These are phyloP conservation scores for Kuschelorhynchus macadamiae DNA, from an alignment of 2,888 invertebrate species.

Conservation along the genomic window DNA sequence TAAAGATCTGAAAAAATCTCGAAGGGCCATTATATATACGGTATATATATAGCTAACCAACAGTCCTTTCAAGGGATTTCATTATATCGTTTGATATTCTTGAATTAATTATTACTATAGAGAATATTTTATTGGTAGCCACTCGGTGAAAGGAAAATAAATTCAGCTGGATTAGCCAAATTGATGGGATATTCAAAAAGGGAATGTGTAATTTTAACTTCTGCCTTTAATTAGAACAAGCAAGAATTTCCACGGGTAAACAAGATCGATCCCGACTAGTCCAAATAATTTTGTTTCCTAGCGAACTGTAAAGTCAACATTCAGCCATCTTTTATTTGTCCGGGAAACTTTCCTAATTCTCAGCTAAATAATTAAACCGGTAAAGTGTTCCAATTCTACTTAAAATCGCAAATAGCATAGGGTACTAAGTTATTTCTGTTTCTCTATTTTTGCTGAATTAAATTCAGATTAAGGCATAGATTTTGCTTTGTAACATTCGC, in stretches of 20 bases:
- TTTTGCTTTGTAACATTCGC: too few species aligned
- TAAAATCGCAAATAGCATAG: constrained; percentile 31
- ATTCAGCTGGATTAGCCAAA: too few species aligned
- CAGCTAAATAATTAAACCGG: constrained; percentile 33
- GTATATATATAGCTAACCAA: too few species aligned
- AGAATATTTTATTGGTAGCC: too few species aligned
- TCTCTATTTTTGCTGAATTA: constrained; percentile 27
- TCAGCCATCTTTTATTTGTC: constrained; percentile 34
- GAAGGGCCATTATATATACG: too few species aligned
- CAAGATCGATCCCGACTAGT: constrained; percentile 33
- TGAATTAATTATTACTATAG: too few species aligned
- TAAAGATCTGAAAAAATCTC: too few species aligned
- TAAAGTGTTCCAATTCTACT: constrained; percentile 33
- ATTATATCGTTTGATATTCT: too few species aligned
- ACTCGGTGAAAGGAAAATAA: too few species aligned
- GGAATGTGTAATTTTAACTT: too few species aligned
- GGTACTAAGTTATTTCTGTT: constrained; percentile 15
- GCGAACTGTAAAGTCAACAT: constrained; percentile 31
- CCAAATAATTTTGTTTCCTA: constrained; percentile 39
- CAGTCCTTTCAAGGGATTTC: too few species aligned
- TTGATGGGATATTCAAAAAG: too few species aligned
- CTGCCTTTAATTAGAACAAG: constrained; percentile 32
- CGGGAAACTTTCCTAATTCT: constrained; percentile 39
- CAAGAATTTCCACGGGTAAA: constrained; percentile 23
- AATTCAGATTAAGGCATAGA: constrained; percentile 27